Base-by-base conservation (phyloP, 2,888 invertebrate genomes). In the Yponomeuta sedellus region DNA sequence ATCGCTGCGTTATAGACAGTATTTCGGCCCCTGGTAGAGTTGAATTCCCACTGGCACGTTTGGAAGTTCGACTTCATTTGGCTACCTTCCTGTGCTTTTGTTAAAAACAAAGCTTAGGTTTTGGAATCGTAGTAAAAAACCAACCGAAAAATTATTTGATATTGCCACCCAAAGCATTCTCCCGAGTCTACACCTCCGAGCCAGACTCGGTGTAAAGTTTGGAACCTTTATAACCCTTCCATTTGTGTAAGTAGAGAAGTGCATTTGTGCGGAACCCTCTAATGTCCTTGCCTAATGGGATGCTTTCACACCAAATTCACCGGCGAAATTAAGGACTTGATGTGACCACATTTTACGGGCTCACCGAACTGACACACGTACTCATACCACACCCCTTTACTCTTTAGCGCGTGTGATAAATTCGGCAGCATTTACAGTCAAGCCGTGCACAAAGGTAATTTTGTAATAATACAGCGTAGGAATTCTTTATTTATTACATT, bases 201-300 rank as follows among this genome's bases (percentile, higher is more conserved):
- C 44, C 44, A 52, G 44, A 52, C 44, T 4, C 5, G 16, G 5
- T 16, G 58, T 19, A 58, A 20, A 58, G 10, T 10, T 22, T 58
- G 58, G 12, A 58, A 20, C 58, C 58, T 22, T 58, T 58, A 58
- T 22, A 22, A 19, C 58, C 58, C 19, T 22, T 22, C 58, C 58
- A 58, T 58, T 58, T 58, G 58, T 58, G 58, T 58, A 58, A 19
- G 20, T 20, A 22, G 28, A 28, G 25, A 61, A 28, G 61, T 61
- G 61, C 28, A 61, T 61, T 61, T 61, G 61, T 61, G n/a, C 61
- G 61, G 71, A 73, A 71, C 72, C 69, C 70, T 68, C 69, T 73
- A 72, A 74, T 73, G 74, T 71, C 67, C 68, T 28, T 6, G 71
- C 73, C 70, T 77, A 77, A 77, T 77, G 77, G 73, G 70, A 68